Base-by-base conservation (phyloP, 1,140 invertebrate species). In the Cotesia chilonis region DNA sequence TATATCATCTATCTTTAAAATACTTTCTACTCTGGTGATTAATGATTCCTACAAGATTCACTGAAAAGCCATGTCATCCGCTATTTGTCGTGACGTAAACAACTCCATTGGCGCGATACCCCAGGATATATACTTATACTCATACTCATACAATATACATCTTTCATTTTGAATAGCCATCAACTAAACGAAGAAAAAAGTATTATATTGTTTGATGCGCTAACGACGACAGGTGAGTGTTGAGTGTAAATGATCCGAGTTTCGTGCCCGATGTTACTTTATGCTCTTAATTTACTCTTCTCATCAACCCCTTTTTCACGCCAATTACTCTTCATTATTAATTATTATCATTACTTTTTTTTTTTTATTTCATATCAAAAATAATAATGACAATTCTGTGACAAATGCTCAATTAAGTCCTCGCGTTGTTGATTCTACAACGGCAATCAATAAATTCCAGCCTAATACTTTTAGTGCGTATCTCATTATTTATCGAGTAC, bases 41-140 rank as follows among this genome's bases (percentile, higher is more conserved):
- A 85, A 85, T 85, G 84, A 85, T 80, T 75, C 67, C 66, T 60
- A 41, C 71, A 75, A 66, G 71, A 69, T 68, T 66, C 72, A 61
- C 67, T 77, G 73, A 72, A 79, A 76, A 78, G 77, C 78, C 76
- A 77, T 84, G 81, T 85, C 82, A 82, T 83, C 79, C 80, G 71
- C 75, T 75, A 74, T 74, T 76, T 70, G 74, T 68, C 61, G 75
- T 76, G 77, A 72, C 76, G 74, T 72, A 74, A 77, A 80, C 77
- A 77, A 75, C 79, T 81, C 78, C 74, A 81, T 82, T 77, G 68
- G 47, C 38, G 9, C n/a, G 20, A 38, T 47, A 52, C 17, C 36
- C 17, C 9, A 28, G n/a, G n/a, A 61, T 20, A 36, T 61, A 61
- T 61, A 61, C 4, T 6, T 60, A 60, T 61, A 52, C 52, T 52